A percentile compares a stretch with the other conserved stretches of the same genome.
These are phyloP conservation scores for Eptesicus fuscus DNA, from an alignment of 2,113 vertebrate genomes.

Conservation along the genomic window DNA sequence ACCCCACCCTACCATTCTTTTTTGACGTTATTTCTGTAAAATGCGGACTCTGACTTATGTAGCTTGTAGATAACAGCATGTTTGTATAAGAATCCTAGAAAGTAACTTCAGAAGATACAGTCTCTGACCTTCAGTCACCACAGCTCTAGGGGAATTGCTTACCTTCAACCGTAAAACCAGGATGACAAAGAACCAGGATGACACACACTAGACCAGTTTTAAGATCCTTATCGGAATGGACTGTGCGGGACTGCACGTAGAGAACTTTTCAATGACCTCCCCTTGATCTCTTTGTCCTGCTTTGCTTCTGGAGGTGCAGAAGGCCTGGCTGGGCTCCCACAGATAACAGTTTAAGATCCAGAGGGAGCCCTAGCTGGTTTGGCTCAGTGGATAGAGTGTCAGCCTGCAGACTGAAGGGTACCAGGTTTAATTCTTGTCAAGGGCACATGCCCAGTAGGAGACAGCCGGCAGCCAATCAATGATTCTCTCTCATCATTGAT, in stretches of 20 bases:
- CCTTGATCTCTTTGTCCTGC: neutral
- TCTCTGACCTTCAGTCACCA: neutral
- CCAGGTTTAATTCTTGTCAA: too few relatives aligned
- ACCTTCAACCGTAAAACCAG: neutral
- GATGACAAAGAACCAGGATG: neutral
- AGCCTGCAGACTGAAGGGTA: too few relatives aligned
- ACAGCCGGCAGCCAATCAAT: too few relatives aligned
- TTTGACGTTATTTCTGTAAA: neutral
- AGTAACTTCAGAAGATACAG: neutral
- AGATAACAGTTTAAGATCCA: too few relatives aligned
- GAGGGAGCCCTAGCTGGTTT: too few relatives aligned
- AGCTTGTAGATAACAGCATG: neutral
- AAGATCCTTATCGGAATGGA: neutral
- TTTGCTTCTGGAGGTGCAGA: too few relatives aligned
- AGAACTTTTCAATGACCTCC: neutral
- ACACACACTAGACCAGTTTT: neutral
- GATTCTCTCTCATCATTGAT: too few relatives aligned
- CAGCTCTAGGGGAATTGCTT: neutral
- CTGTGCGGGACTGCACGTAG: neutral
- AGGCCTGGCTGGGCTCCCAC: too few relatives aligned
- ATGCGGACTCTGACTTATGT: neutral
- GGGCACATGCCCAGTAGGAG: too few relatives aligned
- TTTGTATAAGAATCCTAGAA: neutral
- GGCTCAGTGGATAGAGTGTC: too few relatives aligned
- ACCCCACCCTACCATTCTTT: neutral